These are phyloP conservation scores for Enhydra lutris DNA, from an alignment of 2,113 vertebrate species.

Conservation along the genomic window DNA sequence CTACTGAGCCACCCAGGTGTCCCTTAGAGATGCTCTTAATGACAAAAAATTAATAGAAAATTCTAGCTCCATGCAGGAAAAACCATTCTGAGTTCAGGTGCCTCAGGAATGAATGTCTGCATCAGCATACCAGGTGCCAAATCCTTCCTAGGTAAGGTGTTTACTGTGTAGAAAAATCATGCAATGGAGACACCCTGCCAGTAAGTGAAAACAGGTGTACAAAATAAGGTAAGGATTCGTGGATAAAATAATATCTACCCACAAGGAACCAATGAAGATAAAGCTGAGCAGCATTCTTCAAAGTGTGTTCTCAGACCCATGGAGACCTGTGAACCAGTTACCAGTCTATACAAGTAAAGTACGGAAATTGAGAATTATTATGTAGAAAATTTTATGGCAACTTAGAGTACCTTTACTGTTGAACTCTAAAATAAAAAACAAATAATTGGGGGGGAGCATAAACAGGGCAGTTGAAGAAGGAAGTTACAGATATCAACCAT, in stretches of 20 bases:
- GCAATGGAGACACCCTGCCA: background rate
- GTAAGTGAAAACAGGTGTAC: background rate
- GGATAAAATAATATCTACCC: background rate
- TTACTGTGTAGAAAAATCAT: background rate
- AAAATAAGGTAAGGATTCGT: background rate
- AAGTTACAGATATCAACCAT: background rate
- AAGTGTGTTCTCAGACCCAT: background rate
- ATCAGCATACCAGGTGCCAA: background rate
- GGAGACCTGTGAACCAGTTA: background rate
- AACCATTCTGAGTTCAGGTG: background rate
- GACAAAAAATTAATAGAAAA: background rate
- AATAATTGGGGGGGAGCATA: background rate
- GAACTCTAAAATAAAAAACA: background rate
- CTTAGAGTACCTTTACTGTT: background rate
- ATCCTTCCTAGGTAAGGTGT: background rate
- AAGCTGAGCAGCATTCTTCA: background rate
- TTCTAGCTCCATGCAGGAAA: background rate
- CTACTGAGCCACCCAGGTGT: too few species aligned
- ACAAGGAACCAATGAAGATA: background rate
- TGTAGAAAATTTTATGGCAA: background rate
- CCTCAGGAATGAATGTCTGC: background rate
- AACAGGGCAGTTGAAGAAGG: background rate
- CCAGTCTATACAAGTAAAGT: background rate
- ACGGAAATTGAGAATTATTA: background rate
- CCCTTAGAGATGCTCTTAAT: background rate